phyloP scores from a whole-genome alignment of 2,797 vertebrate genomes.

The Spondyliosoma cantharus region DNA sequence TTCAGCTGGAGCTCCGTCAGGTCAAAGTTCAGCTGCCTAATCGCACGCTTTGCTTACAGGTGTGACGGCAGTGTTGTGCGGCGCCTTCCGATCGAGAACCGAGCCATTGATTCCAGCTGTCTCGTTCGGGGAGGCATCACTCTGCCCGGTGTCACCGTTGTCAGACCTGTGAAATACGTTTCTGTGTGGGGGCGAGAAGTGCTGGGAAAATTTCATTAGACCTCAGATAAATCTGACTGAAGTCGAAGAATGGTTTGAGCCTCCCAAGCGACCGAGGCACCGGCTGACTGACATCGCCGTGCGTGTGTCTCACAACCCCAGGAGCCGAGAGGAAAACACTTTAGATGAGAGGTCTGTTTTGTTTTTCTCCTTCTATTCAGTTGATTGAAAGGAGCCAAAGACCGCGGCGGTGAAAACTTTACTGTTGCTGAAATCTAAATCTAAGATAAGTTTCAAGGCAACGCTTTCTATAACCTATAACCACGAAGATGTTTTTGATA shows the following conservation, averaged over 20 bases:
- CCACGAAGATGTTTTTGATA: neutral
- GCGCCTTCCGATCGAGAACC: neutral
- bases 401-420: neutral
- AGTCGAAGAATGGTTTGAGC: neutral
- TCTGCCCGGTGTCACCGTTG: neutral
- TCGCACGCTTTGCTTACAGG: neutral
- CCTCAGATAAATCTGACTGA: neutral
- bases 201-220: neutral
- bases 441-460: neutral
- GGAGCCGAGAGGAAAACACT: neutral
- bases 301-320: neutral
- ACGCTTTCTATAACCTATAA: neutral
- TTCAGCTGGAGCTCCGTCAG: neutral
- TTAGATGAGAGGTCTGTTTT: neutral
- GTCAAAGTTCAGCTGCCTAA: slow-evolving; percentile 1
- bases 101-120: neutral
- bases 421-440: neutral
- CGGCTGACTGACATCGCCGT: slow-evolving; percentile 6
- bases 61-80: neutral
- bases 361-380: neutral
- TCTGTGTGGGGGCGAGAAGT: neutral
- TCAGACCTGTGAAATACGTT: neutral
- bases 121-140: neutral
- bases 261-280: neutral
- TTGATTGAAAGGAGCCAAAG: neutral